These are phyloP conservation scores for Cepaea nemoralis DNA, from an alignment of 1,140 invertebrate genomes.

Conservation along the genomic window DNA sequence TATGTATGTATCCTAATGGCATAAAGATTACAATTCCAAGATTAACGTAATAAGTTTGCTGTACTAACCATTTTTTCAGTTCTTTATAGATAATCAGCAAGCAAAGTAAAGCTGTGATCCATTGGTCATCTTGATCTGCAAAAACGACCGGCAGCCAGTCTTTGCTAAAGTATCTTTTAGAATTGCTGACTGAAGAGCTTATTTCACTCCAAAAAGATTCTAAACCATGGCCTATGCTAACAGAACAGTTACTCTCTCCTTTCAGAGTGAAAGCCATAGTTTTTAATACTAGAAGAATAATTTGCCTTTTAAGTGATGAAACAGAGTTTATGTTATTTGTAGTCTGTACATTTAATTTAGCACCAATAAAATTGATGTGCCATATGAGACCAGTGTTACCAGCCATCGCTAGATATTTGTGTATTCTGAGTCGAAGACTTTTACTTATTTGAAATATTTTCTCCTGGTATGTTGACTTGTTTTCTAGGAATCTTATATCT, in stretches of 20 bases:
- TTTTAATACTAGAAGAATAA: constrained; percentile 2
- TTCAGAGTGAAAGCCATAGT: background rate
- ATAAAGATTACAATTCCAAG: too few relatives aligned
- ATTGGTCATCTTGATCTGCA: constrained; percentile 34
- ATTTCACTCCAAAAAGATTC: background rate
- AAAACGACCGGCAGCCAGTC: constrained; percentile 14
- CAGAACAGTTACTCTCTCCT: too few relatives aligned
- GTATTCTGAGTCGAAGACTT: background rate
- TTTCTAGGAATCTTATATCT: background rate
- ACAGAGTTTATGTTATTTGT: background rate
- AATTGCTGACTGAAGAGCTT: background rate
- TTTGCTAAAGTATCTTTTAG: background rate
- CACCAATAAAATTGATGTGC: background rate
- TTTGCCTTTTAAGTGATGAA: background rate
- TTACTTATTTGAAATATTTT: background rate
- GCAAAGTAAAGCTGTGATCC: constrained; percentile 21
- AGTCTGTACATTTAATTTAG: too few relatives aligned
- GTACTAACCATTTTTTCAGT: background rate
- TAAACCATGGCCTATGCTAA: background rate
- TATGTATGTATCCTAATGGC: too few relatives aligned
- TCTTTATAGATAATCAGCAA: constrained; percentile 13
- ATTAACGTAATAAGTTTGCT: too few relatives aligned
- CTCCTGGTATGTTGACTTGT: background rate
- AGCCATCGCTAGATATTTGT: background rate
- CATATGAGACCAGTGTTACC: background rate